These are phyloP conservation scores for Enteromius fasciolatus DNA, from an alignment of 2,797 vertebrate species.

Conservation along the genomic window DNA sequence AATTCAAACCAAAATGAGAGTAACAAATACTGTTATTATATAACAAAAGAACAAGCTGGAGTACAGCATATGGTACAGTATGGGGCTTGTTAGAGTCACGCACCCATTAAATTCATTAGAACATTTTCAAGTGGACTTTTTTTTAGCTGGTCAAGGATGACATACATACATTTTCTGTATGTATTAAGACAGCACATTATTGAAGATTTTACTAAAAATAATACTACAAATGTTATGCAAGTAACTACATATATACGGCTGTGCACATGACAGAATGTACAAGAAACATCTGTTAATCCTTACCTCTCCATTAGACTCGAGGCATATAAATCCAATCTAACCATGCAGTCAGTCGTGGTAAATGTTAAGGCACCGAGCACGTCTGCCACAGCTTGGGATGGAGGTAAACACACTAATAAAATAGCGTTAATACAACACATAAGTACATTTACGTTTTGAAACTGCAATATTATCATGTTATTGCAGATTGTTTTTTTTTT, in stretches of 20 bases:
- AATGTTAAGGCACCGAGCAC: neutral
- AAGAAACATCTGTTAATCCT: neutral
- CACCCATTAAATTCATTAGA: neutral
- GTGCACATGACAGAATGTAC: neutral
- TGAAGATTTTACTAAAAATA: neutral
- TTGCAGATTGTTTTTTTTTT: neutral
- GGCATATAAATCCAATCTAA: constrained; percentile 24
- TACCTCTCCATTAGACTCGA: constrained; percentile 41
- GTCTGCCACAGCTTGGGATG: constrained; percentile 21
- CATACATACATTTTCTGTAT: neutral
- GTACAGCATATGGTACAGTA: neutral
- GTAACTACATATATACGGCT: neutral
- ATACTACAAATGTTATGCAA: too few relatives aligned
- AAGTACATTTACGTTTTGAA: neutral
- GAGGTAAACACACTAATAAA: constrained; percentile 9
- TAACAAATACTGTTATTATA: neutral
- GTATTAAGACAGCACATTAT: neutral
- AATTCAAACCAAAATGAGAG: neutral
- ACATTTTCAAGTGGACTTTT: neutral
- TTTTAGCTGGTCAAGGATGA: neutral
- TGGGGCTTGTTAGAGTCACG: neutral
- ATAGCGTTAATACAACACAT: neutral
- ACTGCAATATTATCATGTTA: neutral
- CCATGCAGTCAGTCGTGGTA: neutral
- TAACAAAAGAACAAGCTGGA: neutral